These are phyloP conservation scores for Copidosoma floridanum DNA, from an alignment of 1,140 invertebrate species.

Conservation along the genomic window DNA sequence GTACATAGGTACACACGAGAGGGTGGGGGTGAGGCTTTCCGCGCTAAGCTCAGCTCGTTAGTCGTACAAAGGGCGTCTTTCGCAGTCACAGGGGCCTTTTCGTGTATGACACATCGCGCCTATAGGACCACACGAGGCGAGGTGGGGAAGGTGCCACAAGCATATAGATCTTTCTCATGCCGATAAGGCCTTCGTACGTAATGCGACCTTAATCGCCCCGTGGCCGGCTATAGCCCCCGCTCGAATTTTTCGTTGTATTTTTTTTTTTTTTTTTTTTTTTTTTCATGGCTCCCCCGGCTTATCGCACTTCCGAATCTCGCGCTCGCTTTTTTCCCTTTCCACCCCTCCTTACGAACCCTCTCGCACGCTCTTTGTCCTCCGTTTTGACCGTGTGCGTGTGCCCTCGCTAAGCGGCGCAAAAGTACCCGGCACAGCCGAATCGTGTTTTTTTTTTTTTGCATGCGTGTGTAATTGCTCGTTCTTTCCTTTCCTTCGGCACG, in stretches of 20 bases:
- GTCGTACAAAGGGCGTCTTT: constrained; percentile 29
- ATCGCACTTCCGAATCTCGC: constrained; percentile 27
- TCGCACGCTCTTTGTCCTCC: too few species aligned
- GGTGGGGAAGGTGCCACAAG: constrained; percentile 36
- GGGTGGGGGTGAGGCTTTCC: neutral
- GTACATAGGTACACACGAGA: too few species aligned
- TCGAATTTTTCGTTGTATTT: constrained; percentile 56
- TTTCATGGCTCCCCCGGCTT: constrained; percentile 49
- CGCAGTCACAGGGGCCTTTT: constrained; percentile 36
- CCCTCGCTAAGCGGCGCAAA: too few species aligned
- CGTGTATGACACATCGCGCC: constrained; percentile 53
- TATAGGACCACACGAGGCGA: constrained; percentile 33
- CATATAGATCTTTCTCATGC: constrained; percentile 59
- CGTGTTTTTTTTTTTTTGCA: too few species aligned
- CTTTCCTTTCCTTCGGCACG: too few species aligned
- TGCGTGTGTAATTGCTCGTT: too few species aligned
- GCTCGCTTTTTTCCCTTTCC: constrained; percentile 13
- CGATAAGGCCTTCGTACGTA: constrained; percentile 52
- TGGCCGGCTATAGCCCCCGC: constrained; percentile 40
- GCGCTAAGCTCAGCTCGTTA: constrained; percentile 34
- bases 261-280: too few species aligned
- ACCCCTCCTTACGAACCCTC: neutral
- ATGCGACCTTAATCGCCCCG: constrained; percentile 55
- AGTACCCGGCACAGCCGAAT: too few species aligned
- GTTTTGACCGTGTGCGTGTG: too few species aligned